Conservation (phyloP, 1,140 invertebrate species). For the Homarus americanus region DNA sequence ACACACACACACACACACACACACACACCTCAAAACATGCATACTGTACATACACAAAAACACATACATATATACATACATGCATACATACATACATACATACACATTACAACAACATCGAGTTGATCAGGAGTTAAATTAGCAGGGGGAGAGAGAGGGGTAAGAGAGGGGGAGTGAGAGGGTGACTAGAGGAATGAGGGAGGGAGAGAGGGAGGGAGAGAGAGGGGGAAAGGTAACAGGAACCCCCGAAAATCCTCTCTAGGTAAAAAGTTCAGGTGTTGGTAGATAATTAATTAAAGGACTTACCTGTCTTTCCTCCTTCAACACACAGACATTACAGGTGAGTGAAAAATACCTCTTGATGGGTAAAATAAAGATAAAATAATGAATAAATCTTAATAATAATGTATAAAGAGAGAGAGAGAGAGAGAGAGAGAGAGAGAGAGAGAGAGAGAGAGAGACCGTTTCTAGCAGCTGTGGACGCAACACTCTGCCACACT, state of each 20-base stretch:
- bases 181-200: no score
- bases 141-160: background rate
- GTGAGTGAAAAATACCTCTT: background rate
- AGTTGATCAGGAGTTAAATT: background rate
- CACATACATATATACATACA: no score
- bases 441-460: conserved; percentile 25
- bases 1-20: no score
- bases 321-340: background rate
- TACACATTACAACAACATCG: no score
- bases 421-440: conserved; percentile 3
- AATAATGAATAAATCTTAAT: background rate
- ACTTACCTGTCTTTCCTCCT: no score
- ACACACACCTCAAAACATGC: no score
- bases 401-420: no score
- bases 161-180: no score
- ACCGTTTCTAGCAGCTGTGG: no score
- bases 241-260: background rate
- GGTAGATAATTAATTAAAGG: background rate
- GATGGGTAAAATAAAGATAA: background rate
- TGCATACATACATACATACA: no score
- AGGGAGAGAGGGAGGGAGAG: background rate
- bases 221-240: background rate
- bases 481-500: no score
- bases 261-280: background rate
- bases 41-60: no score